These are phyloP conservation scores for Macrotus californicus DNA, from an alignment of 2,113 vertebrate species.

Conservation along the genomic window DNA sequence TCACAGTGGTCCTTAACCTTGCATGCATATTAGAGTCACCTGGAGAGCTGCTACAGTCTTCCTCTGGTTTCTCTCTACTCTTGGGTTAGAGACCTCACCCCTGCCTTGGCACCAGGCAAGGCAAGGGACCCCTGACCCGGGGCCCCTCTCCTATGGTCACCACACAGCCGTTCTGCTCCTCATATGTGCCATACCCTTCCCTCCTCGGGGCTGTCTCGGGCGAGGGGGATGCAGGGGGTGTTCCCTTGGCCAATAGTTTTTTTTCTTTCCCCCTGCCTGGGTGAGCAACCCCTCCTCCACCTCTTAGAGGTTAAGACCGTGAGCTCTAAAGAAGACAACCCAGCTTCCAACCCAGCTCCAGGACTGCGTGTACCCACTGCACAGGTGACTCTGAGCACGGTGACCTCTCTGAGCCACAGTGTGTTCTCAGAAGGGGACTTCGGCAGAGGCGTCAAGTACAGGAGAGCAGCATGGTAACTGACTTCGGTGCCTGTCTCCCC, in stretches of 20 bases:
- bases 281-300: not conserved
- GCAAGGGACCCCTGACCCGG: not conserved
- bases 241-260: not conserved
- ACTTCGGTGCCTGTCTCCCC: not conserved
- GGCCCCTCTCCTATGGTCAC: not conserved
- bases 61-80: not conserved
- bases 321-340: not conserved
- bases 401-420: not conserved
- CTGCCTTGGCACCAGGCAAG: not conserved
- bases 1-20: not conserved
- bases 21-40: not conserved
- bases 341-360: not conserved
- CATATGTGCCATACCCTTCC: not conserved
- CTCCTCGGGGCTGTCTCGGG: not conserved
- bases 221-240: too few species aligned
- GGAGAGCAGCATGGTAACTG: not conserved
- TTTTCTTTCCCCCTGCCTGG: not conserved
- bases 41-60: not conserved
- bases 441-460: not conserved
- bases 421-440: not conserved
- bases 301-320: not conserved
- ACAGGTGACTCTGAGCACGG: not conserved
- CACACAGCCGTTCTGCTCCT: not conserved
- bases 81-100: not conserved
- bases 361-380: rapidly evolving